These are phyloP conservation scores for Tetranychus piercei DNA, from an alignment of 2,888 invertebrate genomes.

Conservation along the genomic window DNA sequence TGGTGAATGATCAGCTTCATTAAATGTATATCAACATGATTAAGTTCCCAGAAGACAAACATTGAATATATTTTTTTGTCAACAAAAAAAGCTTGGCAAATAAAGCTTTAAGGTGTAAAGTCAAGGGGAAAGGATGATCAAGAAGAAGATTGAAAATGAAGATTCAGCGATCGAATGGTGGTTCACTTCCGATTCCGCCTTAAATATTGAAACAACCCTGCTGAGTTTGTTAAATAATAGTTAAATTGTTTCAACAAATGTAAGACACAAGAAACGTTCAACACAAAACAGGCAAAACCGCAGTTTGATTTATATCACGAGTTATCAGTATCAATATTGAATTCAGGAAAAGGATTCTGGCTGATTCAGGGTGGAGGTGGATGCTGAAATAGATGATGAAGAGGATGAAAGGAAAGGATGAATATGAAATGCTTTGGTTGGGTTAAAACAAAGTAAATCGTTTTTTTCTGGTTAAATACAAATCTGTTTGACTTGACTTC, in stretches of 20 bases:
- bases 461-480: too few species aligned
- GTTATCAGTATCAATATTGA: neutral
- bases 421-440: too few species aligned
- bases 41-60: neutral
- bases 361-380: neutral
- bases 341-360: neutral
- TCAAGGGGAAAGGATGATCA: neutral
- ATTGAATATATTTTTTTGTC: neutral
- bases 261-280: neutral
- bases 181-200: slow-evolving; percentile 1
- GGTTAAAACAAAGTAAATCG: too few species aligned
- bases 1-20: neutral
- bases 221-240: neutral
- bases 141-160: neutral
- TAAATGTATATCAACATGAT: neutral
- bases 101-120: neutral
- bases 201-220: neutral
- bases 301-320: neutral
- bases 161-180: neutral
- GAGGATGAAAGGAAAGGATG: too few species aligned
- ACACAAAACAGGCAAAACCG: neutral
- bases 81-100: neutral
- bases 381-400: neutral
- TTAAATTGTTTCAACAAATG: neutral
- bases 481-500: too few species aligned